phyloP scores from a whole-genome alignment of 2,797 vertebrate genomes.

The Neomorphus geoffroyi region DNA sequence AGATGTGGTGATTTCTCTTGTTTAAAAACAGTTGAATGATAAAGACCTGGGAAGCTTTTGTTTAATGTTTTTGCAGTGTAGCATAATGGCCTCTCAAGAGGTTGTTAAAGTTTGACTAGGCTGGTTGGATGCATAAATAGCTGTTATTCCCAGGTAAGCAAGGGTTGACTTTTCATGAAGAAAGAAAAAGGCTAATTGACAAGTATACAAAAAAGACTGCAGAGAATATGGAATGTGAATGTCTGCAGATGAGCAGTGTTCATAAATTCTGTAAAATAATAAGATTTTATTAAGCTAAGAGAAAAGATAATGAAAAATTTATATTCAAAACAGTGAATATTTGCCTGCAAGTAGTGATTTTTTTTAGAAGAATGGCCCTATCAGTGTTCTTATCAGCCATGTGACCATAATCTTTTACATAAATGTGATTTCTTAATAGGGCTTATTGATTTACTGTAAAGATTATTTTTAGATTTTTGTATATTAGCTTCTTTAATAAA shows the following conservation, averaged over 20 bases:
- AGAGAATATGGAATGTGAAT: not conserved
- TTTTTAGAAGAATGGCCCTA: not conserved
- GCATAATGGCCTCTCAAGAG: not conserved
- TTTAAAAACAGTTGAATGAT: conserved; percentile 21
- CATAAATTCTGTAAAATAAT: not conserved
- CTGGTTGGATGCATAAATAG: conserved; percentile 23
- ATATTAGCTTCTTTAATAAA: not conserved
- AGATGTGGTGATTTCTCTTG: not conserved
- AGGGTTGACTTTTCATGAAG: not conserved
- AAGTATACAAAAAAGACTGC: not conserved
- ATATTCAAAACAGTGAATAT: not conserved
- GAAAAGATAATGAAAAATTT: not conserved
- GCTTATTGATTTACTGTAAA: not conserved
- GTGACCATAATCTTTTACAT: not conserved
- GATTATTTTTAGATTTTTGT: not conserved
- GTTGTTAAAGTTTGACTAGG: not conserved
- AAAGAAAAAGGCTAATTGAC: not conserved
- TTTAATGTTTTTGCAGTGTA: conserved; percentile 18
- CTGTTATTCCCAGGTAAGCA: not conserved
- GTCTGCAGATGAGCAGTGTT: not conserved
- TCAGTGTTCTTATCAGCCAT: not conserved
- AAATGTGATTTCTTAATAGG: not conserved
- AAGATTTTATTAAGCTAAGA: not conserved
- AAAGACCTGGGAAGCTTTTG: conserved; percentile 28
- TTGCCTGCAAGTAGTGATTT: not conserved